Conservation (phyloP, 2,888 invertebrate genomes). For the Eupithecia vulgata region DNA sequence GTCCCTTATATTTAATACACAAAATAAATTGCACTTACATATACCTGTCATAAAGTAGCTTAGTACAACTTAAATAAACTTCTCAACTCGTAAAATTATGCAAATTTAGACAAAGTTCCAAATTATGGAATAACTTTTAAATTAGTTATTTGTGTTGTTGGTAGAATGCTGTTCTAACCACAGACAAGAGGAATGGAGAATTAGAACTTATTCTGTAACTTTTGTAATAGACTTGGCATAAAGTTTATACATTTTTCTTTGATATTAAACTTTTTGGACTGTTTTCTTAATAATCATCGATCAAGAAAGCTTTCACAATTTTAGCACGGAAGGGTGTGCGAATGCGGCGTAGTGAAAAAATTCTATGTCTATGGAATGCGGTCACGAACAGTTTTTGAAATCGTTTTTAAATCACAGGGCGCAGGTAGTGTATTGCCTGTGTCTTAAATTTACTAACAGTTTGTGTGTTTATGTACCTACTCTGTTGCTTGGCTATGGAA, state of each 20-base stretch:
- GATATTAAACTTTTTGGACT: background rate
- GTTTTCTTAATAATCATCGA: too few relatives aligned
- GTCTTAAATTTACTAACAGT: background rate
- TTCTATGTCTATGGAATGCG: too few relatives aligned
- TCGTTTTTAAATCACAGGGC: too few relatives aligned
- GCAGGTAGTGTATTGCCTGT: too few relatives aligned
- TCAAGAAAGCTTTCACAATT: background rate
- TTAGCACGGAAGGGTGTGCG: too few relatives aligned
- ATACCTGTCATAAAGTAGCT: conserved; percentile 15
- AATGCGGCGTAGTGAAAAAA: too few relatives aligned
- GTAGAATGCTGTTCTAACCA: background rate
- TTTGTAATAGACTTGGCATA: background rate
- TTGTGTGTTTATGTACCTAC: background rate
- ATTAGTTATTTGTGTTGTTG: conserved; percentile 18
- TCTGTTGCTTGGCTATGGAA: background rate
- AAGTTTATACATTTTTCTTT: background rate
- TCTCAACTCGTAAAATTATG: conserved; percentile 26
- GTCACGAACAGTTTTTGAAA: background rate
- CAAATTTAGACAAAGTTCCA: conserved; percentile 21
- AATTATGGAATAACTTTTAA: conserved; percentile 29
- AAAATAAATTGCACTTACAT: conserved; percentile 19
- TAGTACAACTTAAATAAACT: conserved; percentile 14
- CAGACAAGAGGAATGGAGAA: background rate
- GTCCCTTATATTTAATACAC: background rate
- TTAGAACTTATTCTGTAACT: background rate